Base-by-base conservation (phyloP, 1,140 invertebrate genomes). In the Lepidurus packardi region DNA sequence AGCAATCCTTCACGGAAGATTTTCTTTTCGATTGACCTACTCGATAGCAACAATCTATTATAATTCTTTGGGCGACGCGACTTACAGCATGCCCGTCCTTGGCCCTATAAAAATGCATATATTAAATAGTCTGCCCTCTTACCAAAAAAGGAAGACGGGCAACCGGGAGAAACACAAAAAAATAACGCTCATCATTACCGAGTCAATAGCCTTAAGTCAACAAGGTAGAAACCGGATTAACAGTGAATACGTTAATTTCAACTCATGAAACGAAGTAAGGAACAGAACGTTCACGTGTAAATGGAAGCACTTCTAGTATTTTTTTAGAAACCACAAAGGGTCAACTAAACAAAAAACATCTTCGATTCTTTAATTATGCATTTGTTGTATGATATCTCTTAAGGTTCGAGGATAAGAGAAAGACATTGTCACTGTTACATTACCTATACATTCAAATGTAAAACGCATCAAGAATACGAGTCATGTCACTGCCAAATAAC, bases 151-250 rank as follows among this genome's bases (percentile, higher is more conserved):
- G 53, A 21, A 65, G 53, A 65, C 16, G 21, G n/a, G 53, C 53
- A 16, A 13, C 8, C 6, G 10, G 53, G 53, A 65, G 21, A 65
- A 7, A 13, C 53, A n/a, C 53, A 13, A 16, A 65, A 65, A 65
- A 47, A 11, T 7, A 65, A 65, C 13, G 47, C 13, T 65, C 13
- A n/a, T 65, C 47, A 65, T 65, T 65, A 65, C 53, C n/a, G 10
- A 65, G 53, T 65, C 53, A 65, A 65, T 65, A 65, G 21, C 53
- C 53, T 21, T 65, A 65, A 65, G 53, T 65, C 10, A 65, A 65
- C 9, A 65, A 65, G 21, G 21, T 65, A 21, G 53, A 65, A 65
- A 65, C 53, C 53, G 53, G 53, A 65, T 65, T 65, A 65, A 21
- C 21, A 65, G 21, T 13, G 16, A n/a, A 65, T 21, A 65, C 53